Base-by-base conservation (phyloP, 2,888 invertebrate genomes). In the Amblyteles armatorius region DNA sequence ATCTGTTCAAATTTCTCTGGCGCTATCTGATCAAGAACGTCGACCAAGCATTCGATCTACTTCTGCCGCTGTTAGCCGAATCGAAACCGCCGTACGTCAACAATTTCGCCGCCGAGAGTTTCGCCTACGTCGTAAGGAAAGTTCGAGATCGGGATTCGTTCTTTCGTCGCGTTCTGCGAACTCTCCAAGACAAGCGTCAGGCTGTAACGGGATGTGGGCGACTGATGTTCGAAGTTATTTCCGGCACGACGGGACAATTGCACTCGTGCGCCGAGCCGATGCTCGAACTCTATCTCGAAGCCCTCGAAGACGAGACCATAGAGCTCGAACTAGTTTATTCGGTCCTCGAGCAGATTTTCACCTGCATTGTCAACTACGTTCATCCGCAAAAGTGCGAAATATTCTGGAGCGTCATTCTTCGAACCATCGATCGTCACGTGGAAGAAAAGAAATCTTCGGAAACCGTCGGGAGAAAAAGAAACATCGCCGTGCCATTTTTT, bases 81-180 rank as follows among this genome's bases (percentile, higher is more conserved):
- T 94, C 95, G n/a, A 96, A 96, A 90, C 97, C 98, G 33, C 96
- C 96, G 85, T 98, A 98, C 92, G 96, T 99, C 29, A 97, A 97
- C 88, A 97, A 97, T 91, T 99, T 99, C 95, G 98, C 99, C 4
- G 98, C 98, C 0, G 99, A 99, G 94, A 98, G 98, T 94, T 99
- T 99, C 95, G 97, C 99, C 0, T 99, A 98, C 95, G 97, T 99
- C 1, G 97, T 98, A 3, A 95, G 99, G 87, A 98, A 98, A 95
- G 96, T 98, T 13, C 96, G 96, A 88, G 97, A 98, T 90, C 97
- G 96, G 90, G 95, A 96, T 44, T 95, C 95, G 73, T 97, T 99
- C 92, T 93, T 98, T 57, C 95, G 95, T 67, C 94, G 97, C 65
- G 94, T 98, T 57, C 94, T 98, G 52, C 95, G 95, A 87, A 96